These are phyloP conservation scores for Drosophila nikananu DNA, from an alignment of 1,140 invertebrate species.

Conservation along the genomic window DNA sequence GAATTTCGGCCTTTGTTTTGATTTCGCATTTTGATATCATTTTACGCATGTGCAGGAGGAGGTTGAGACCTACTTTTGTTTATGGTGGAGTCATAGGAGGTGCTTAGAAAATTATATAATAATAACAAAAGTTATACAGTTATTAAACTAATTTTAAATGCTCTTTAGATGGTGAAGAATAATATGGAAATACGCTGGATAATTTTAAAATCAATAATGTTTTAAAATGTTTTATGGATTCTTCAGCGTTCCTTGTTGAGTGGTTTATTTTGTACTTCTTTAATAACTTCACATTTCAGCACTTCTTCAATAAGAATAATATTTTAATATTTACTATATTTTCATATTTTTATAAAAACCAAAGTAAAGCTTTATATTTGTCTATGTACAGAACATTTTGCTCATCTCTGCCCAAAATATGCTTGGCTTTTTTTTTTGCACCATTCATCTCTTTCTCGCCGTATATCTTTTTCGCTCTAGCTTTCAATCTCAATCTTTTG, in stretches of 20 bases:
- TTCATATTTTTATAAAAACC: neutral
- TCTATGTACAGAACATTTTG: neutral
- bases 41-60: conserved; percentile 47
- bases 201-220: no score
- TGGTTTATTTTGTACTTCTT: neutral
- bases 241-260: neutral
- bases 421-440: conserved; percentile 8
- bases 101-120: conserved; percentile 4
- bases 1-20: conserved; percentile 66
- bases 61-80: neutral
- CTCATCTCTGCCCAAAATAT: conserved; percentile 22
- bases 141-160: no score
- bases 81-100: conserved; percentile 4
- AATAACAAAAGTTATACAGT: no score
- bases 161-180: no score
- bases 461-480: conserved; percentile 14
- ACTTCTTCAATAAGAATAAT: neutral
- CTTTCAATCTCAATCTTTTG: conserved; percentile 41
- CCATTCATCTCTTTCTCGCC: conserved; percentile 4
- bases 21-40: conserved; percentile 72
- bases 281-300: neutral
- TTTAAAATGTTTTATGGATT: neutral
- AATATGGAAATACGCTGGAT: no score
- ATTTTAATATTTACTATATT: no score
- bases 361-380: neutral